Evolutionary conservation across 2,113 vertebrate genomes (phyloP).

Genomic region (Eptatretus burgeri): DNA sequence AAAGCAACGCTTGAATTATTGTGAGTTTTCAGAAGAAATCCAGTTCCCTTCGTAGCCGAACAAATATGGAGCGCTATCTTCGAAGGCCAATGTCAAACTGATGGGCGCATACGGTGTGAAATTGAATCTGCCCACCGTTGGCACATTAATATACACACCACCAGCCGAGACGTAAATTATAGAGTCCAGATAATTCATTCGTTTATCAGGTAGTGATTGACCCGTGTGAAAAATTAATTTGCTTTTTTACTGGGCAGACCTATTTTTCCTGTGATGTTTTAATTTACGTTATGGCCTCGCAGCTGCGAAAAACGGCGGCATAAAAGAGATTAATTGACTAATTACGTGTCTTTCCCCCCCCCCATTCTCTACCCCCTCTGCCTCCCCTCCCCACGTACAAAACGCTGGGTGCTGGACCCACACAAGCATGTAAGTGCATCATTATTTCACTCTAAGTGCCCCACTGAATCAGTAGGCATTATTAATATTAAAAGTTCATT

Average conservation of each 20-base stretch:
- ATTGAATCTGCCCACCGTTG: conserved; percentile 5
- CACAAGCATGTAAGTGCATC: conserved; percentile 1
- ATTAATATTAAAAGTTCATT: conserved; percentile 6
- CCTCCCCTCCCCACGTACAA: background rate
- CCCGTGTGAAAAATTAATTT: conserved; percentile 2
- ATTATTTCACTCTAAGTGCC: conserved; percentile 7
- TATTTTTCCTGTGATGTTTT: conserved; percentile 6
- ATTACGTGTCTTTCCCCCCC: background rate
- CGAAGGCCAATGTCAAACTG: no score
- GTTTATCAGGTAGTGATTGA: conserved; percentile 4
- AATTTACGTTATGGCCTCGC: conserved; percentile 3
- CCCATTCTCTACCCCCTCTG: background rate
- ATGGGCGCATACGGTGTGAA: conserved; percentile 6
- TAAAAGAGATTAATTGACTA: conserved; percentile 7
- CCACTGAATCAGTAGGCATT: conserved; percentile 1
- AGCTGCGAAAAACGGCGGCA: conserved; percentile 3
- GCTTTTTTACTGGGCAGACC: background rate
- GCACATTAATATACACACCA: conserved; percentile 1
- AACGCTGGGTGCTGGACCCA: background rate
- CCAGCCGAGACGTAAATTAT: conserved; percentile 2
- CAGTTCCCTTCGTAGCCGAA: no score
- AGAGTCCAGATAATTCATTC: conserved; percentile 1
- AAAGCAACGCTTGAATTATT: no score
- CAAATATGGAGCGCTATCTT: no score
- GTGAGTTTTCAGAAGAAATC: no score